These are phyloP conservation scores for Poecilus cupreus DNA, from an alignment of 2,888 invertebrate species.

Conservation along the genomic window DNA sequence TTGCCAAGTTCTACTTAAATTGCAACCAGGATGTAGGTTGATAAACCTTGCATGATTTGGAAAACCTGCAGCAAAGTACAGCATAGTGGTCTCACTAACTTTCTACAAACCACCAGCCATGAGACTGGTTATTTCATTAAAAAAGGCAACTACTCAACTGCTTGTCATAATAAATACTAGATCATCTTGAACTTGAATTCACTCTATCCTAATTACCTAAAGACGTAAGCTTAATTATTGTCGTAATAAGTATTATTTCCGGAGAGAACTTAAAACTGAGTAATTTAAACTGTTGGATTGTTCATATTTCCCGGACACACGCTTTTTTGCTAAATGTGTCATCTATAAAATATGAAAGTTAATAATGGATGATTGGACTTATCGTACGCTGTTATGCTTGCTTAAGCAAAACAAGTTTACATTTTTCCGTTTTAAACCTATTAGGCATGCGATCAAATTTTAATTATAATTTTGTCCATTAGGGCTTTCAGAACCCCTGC, in stretches of 20 bases:
- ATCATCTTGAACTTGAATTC: not conserved
- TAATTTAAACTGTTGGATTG: not conserved
- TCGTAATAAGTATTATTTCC: not conserved
- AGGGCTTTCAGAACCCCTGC: too few relatives aligned
- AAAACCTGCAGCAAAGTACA: slow-evolving; percentile 16
- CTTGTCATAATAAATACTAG: slow-evolving; percentile 37
- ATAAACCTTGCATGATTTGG: slow-evolving; percentile 35
- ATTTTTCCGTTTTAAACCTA: not conserved
- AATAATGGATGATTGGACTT: slow-evolving; percentile 25
- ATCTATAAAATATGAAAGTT: slow-evolving; percentile 38
- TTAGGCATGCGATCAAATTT: too few relatives aligned
- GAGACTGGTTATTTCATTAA: slow-evolving; percentile 47
- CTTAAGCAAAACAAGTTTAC: not conserved
- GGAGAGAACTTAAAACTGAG: not conserved
- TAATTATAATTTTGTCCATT: too few relatives aligned
- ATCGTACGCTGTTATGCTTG: not conserved
- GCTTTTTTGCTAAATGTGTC: slow-evolving; percentile 5
- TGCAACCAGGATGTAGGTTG: slow-evolving; percentile 40
- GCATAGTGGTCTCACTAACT: slow-evolving; percentile 28
- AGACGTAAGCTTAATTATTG: not conserved
- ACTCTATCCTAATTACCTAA: not conserved
- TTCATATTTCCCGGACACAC: slow-evolving; percentile 20
- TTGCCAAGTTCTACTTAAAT: slow-evolving; percentile 40
- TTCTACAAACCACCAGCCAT: not conserved
- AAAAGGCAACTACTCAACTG: slow-evolving; percentile 18